Base-by-base conservation (phyloP, 2,113 vertebrate species). In the Myrmophylax atrothorax region DNA sequence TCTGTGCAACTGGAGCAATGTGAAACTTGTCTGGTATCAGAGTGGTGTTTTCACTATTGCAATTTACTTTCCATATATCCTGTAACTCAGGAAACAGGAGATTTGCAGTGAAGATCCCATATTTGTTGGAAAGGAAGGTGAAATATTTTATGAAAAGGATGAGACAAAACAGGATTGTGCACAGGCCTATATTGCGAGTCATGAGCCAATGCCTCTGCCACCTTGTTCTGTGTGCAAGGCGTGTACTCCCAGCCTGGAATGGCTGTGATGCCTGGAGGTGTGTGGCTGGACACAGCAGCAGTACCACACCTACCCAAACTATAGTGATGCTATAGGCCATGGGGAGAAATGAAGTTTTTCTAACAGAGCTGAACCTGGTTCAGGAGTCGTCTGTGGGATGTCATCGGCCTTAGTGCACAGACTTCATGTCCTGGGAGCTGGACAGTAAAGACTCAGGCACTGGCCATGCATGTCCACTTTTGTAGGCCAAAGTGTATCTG, bases 1-100 rank as follows among this genome's bases (percentile, higher is more conserved):
- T 63, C 64, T 52, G 25, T 10, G 31, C 0, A 0, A 55, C 56
- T 1, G 2, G 28, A 59, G 55, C 37, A 70, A 55, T 0, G 0
- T 15, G 33, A 20, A 78, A 35, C 18, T 68, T 38, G 5, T 47
- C 40, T 62, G 62, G 14, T 25, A 38, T 66, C 49, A 40, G 8
- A 38, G 14, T 24, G 6, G 9, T 62, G 26, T 49, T 86, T 66
- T 66, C 72, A 40, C 56, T 59, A 53, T 10, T 47, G 12, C 8
- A 16, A 14, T 93, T 66, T 92, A n/a, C 52, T 88, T 92, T 77
- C 8, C n/a, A 17, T 59, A 14, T 13, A 70, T 38, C 28, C 7
- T 8, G 3, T 55, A 63, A 44, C 56, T 75, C 16, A 44, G 56
- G 42, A 67, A 77, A 49, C 3, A 33, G 37, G 42, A 78, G 26